Base-by-base conservation (phyloP, 2,113 vertebrate genomes). In the Xiphorhynchus elegans region DNA sequence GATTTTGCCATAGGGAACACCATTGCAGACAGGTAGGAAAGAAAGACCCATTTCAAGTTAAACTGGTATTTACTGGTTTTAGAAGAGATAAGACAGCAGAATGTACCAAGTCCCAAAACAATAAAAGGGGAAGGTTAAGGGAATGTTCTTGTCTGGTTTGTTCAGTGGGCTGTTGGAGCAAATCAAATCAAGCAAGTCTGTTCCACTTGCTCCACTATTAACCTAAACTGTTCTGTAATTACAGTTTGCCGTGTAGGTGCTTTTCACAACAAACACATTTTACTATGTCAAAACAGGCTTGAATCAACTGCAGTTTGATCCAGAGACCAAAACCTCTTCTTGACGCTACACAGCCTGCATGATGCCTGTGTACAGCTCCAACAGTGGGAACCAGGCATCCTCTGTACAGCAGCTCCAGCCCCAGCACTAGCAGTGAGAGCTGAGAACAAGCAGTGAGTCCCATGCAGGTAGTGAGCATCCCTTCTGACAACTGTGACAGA, bases 281-380 rank as follows among this genome's bases (percentile, higher is more conserved):
- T 69, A 35, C 37, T 85, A 79, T 83, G 53, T 82, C 75, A 83
- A 90, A 96, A 91, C n/a, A 90, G 44, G 28, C 62, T 69, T 66
- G 63, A 82, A 76, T 29, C 49, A 79, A 40, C 59, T 33, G 55
- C 3, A 4, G 11, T 47, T 77, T 58, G 33, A 90, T 42, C 3
- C 7, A 0, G n/a, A 85, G 68, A 69, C 44, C 40, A 82, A 75
- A 81, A 35, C 23, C 35, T 18, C 46, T 76, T 73, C 62, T 33
- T 3, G 0, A 8, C 5, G 11, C 29, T 17, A 17, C 0, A 0
- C 49, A 52, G 31, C 28, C 49, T 69, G 19, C 1, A 1, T 1
- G 1, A 7, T 50, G 20, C 29, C 49, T 17, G 6, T 1, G 1
- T 10, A 29, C 9, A 42, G 47, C 60, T 31, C 26, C 0, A 0